Conservation (phyloP, 2,797 vertebrate species). For the Telmatherina bonti region DNA sequence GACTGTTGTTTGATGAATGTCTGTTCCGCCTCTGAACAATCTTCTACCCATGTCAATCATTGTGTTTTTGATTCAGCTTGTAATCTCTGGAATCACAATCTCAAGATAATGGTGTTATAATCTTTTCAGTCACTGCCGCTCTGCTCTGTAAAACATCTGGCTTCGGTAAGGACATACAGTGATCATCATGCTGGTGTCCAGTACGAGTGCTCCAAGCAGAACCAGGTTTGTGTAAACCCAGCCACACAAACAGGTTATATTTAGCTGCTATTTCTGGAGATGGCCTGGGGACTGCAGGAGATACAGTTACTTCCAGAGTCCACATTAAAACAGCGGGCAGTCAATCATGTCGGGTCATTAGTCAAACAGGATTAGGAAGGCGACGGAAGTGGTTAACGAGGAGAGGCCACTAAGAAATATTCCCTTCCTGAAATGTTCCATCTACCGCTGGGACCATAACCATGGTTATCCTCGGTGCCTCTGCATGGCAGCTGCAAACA, state of each 20-base stretch:
- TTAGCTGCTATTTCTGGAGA: constrained; percentile 80
- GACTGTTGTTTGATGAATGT: too few species aligned
- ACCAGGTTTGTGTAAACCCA: constrained; percentile 61
- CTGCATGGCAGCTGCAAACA: constrained; percentile 31
- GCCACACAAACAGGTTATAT: constrained; percentile 81
- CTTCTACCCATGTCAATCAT: too few species aligned
- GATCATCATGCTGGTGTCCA: too few species aligned
- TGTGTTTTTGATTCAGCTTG: too few species aligned
- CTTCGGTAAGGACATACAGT: too few species aligned
- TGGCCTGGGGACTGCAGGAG: constrained; percentile 75
- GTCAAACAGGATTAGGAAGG: constrained; percentile 55
- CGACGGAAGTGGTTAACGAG: constrained; percentile 50
- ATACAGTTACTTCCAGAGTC: constrained; percentile 83
- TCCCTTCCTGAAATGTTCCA: neutral
- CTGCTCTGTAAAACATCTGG: too few species aligned
- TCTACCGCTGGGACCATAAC: neutral
- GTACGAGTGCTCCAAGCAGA: constrained; percentile 22
- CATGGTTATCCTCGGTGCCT: neutral
- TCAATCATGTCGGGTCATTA: constrained; percentile 69
- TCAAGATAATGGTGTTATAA: too few species aligned
- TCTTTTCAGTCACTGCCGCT: neutral
- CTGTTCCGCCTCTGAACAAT: too few species aligned
- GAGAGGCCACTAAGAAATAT: constrained; percentile 15
- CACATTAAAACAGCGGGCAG: constrained; percentile 77
- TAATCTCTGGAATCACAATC: too few species aligned